Evolutionary conservation across 2,113 vertebrate genomes (phyloP), one percentile per base, ranked within the genome.

Genomic region (Scomber scombrus): DNA sequence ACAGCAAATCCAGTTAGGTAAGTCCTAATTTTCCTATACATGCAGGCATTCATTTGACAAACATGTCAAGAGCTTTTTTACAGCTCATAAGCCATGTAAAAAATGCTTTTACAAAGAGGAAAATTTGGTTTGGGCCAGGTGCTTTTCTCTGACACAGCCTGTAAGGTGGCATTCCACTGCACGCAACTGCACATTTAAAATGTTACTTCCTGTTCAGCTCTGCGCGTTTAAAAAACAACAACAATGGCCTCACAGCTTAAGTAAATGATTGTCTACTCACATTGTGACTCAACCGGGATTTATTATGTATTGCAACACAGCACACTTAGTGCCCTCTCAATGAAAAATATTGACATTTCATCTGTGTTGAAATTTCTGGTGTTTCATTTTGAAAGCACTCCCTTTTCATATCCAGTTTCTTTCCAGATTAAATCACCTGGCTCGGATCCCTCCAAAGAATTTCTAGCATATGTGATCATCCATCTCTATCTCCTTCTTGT

Each of bases 131-230:
- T 57, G 3, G 11, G 64, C 19, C 15, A 26, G 34, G 50, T 46
- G 51, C 81, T 80, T 47, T 69, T 72, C n/a, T 57, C 60, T 58
- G 64, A 63, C 46, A 46, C 43, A 49, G 21, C 60, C 78, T 85
- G 83, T 66, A 51, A 84, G 19, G 73, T 55, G 56, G 55, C 86
- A 88, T 93, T 93, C 79, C 58, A 51, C 12, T 40, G 19, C 60
- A 45, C 34, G 19, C 23, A 26, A 26, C 23, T 26, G 23, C 23
- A 34, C 26, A 29, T 43, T 69, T 64, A 8, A 80, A 72, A 58
- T 61, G 49, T 52, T 73, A 63, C 29, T 72, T 76, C 29, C 51
- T 45, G 11, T 65, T 82, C 14, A 56, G 51, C 16, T 80, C 2
- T 60, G 34, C 15, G 0, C 72, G 18, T 73, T 11, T 18, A 12